Evolutionary conservation across 2,888 invertebrate genomes (phyloP), one percentile per base, ranked within the genome.

Genomic region (Cynaeus angustus): DNA sequence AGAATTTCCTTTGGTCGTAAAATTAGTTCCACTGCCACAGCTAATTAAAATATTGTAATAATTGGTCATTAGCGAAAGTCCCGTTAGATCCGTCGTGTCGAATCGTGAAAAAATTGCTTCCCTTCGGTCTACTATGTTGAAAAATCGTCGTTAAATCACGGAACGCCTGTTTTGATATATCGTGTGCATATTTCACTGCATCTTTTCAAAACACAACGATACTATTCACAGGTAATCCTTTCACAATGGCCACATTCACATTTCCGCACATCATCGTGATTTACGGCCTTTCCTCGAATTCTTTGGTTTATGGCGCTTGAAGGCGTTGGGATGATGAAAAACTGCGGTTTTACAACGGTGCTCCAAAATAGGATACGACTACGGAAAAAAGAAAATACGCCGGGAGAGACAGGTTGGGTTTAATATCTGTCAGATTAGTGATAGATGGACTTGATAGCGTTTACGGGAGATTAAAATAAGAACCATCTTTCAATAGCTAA

Each of bases 151-250:
- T 14, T 61, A 61, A 61, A 52, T 65, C 64, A 65, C 26, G 69
- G 68, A 28, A 45, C 68, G 56, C 61, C 69, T 16, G 26, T 37
- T 53, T 30, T 55, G 56, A 66, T 46, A 48, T 66, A 58, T 66
- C 48, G 56, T 14, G 21, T 41, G 38, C 46, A 66, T 64, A 41
- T 69, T 64, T 56, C 65, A 64, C 30, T 46, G 46, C 28, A 9
- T 26, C 46, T 61, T 58, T 69, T 45, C 62, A 46, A 14, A 62
- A 53, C 30, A 55, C 55, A 65, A 68, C 46, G 62, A 61, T 50
- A 69, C 64, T 37, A 69, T 69, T 70, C 70, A 66, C 66, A 66
- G 59, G 65, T 70, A 66, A 70, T 70, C 69, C 69, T 68, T 68
- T 55, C 55, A 53, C 38, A 33, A 52, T 16, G 33, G 26, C 14